phyloP scores from a whole-genome alignment of 2,797 vertebrate species.

The Acanthiza pusilla region DNA sequence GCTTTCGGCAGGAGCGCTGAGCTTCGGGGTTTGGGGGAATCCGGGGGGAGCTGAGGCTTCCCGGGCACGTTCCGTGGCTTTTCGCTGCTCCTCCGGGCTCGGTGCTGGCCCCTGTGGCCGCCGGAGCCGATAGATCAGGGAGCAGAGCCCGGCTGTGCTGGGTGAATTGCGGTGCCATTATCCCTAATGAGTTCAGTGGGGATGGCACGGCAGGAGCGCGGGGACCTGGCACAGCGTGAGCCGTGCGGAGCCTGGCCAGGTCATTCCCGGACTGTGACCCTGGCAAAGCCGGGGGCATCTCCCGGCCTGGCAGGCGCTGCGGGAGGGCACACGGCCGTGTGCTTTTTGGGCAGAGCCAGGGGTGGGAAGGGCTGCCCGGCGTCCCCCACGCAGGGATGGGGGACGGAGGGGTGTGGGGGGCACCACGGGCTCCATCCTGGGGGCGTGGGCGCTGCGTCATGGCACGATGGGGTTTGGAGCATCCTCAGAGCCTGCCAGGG shows the following conservation, averaged over 20 bases:
- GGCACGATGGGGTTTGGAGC: background rate
- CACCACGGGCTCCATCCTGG: fast-evolving
- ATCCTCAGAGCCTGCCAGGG: background rate
- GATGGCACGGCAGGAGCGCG: fast-evolving
- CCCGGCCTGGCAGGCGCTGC: background rate
- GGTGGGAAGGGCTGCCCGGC: background rate
- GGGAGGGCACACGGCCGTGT: fast-evolving
- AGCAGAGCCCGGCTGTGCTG: background rate
- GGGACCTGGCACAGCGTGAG: background rate
- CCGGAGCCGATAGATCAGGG: background rate
- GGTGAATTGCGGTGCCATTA: background rate
- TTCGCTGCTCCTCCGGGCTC: fast-evolving
- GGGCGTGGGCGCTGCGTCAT: fast-evolving
- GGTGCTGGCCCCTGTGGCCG: background rate
- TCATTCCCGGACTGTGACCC: background rate
- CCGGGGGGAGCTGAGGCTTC: background rate
- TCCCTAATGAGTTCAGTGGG: background rate
- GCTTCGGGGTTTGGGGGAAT: fast-evolving
- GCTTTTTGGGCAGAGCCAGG: fast-evolving
- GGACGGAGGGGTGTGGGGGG: fast-evolving
- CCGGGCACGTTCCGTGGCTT: fast-evolving
- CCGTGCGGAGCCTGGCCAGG: fast-evolving
- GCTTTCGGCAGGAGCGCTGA: background rate
- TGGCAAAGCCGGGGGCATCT: background rate
- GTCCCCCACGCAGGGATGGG: fast-evolving